Base-by-base conservation (phyloP, 2,888 invertebrate genomes). In the Dermolepida albohirtum region DNA sequence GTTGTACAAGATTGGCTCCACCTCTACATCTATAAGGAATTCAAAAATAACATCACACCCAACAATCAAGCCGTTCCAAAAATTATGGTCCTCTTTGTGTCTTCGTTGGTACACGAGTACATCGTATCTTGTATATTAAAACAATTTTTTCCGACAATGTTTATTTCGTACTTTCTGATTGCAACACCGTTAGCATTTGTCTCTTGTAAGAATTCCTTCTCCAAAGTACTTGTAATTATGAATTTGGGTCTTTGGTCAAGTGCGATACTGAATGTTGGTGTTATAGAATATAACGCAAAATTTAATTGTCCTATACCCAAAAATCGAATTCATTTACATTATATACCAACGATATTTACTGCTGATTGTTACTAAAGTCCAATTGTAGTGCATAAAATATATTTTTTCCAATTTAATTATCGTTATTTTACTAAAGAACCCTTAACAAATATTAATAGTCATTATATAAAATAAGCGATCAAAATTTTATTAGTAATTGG, bases 1-100 rank as follows among this genome's bases (percentile, higher is more conserved):
- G 91, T 97, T 0, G 96, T 98, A 0, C 94, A 97, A 80, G 95
- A 96, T 74, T 98, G 97, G 96, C 86, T 98, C 0, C 93, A 95
- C 75, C 90, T 90, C 2, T 96, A 97, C 82, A 87, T 98, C 67
- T 96, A 95, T 83, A 90, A 89, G 76, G 96, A 95, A 62, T 74
- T 84, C 27, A 82, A 85, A 70, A 85, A 83, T 59, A 74, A 84
- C 16, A 67, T 88, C 0, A 80, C 81, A 1, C 80, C 83, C 0
- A 81, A 83, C 8, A 86, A 84, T 66, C 86, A 85, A 59, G 41
- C 80, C 0, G 72, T 87, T 0, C 87, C 92, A 0, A 89, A 89
- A 74, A 78, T 88, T 1, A 77, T 85, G 5, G 94, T 94, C 0
- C 94, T 96, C 75, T 76, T 92, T 76, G 84, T 95, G 7, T 97